Conservation (phyloP, 2,888 invertebrate genomes). For the Graphium colonna region DNA sequence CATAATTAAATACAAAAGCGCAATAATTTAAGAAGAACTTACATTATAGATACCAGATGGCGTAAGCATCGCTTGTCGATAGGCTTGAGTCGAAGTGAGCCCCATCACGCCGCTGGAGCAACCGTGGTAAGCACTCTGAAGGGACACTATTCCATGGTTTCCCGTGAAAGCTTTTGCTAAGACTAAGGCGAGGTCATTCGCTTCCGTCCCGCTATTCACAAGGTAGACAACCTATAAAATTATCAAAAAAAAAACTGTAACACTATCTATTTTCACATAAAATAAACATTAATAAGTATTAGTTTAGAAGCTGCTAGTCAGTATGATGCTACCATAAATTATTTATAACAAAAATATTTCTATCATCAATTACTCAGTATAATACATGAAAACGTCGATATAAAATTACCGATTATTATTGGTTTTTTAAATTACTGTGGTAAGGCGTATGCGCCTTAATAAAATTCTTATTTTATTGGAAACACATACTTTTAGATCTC, state of each 20-base stretch:
- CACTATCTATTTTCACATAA: no score
- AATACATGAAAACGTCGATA: no score
- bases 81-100: conserved; percentile 87
- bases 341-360: no score
- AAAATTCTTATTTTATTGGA: neutral
- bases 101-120: conserved; percentile 92
- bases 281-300: no score
- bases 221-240: conserved; percentile 88
- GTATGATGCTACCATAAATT: no score
- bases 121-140: conserved; percentile 96
- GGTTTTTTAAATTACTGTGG: no score
- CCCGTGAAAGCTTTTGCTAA: conserved; percentile 93
- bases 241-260: neutral
- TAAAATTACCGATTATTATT: no score
- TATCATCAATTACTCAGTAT: no score
- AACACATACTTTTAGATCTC: conserved; percentile 85
- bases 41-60: conserved; percentile 81
- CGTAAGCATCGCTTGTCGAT: conserved; percentile 87
- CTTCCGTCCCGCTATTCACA: conserved; percentile 98
- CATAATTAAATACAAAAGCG: no score
- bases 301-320: no score
- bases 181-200: conserved; percentile 95
- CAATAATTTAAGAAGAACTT: no score
- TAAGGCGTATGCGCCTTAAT: no score
- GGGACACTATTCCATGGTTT: conserved; percentile 90